Evolutionary conservation across 2,113 vertebrate genomes (phyloP).

Genomic region (Rhabdomys dilectus): DNA sequence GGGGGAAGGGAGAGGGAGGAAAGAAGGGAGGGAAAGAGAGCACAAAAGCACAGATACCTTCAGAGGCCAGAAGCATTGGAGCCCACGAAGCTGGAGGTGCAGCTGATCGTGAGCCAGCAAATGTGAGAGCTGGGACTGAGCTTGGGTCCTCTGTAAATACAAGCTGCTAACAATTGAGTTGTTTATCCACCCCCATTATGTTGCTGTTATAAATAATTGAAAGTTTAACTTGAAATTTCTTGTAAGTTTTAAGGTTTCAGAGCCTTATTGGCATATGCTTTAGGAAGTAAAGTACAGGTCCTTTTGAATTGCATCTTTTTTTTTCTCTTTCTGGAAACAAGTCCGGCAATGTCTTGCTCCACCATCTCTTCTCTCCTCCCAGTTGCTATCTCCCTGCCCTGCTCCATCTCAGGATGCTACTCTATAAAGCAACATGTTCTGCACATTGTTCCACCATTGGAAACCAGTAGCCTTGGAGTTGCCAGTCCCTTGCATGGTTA

Average conservation of each 20-base stretch:
- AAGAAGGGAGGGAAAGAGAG: background rate
- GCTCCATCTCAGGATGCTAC: background rate
- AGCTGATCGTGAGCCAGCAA: background rate
- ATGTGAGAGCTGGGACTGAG: background rate
- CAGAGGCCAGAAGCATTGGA: background rate
- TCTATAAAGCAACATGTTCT: background rate
- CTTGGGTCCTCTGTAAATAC: background rate
- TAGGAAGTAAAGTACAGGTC: background rate
- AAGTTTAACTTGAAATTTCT: slow-evolving; percentile 22
- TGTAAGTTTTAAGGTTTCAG: slow-evolving; percentile 9
- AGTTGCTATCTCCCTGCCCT: background rate
- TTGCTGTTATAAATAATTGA: background rate
- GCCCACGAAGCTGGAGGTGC: background rate
- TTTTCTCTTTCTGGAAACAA: background rate
- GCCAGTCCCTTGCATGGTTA: background rate
- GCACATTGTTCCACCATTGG: background rate
- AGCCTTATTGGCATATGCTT: slow-evolving; percentile 3
- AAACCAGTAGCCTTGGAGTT: background rate
- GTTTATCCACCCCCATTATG: background rate
- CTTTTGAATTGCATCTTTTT: background rate
- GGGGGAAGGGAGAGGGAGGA: background rate
- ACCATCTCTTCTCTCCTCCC: background rate
- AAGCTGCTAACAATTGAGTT: background rate
- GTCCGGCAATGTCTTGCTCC: background rate
- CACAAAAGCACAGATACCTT: no score